Percentiles rank a stretch among this genome's conserved stretches.
These are phyloP conservation scores for Hetaerina americana DNA, from an alignment of 1,140 invertebrate genomes.

Conservation along the genomic window DNA sequence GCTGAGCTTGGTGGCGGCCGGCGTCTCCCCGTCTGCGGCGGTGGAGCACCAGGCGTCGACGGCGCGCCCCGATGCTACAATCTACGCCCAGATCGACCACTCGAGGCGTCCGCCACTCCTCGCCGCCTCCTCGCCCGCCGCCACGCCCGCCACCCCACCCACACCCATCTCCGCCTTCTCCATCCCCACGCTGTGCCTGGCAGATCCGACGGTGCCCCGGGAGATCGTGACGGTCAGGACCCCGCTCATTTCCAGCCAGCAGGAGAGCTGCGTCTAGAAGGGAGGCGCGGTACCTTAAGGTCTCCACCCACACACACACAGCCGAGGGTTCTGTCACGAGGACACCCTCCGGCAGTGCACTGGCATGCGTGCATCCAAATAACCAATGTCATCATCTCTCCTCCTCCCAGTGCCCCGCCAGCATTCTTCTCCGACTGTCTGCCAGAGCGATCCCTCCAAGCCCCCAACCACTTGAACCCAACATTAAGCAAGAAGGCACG, in stretches of 20 bases:
- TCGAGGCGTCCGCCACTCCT: background rate
- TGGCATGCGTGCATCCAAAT: no score
- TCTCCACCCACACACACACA: no score
- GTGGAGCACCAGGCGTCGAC: background rate
- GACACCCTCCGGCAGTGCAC: no score
- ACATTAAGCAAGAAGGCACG: no score
- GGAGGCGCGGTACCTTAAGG: no score
- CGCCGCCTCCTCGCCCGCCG: background rate
- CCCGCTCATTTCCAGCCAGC: slow-evolving; percentile 45
- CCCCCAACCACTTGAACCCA: no score
- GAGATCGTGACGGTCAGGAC: slow-evolving; percentile 73
- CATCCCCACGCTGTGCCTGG: background rate
- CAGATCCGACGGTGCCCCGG: slow-evolving; percentile 29
- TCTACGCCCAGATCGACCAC: background rate
- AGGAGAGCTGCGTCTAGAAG: slow-evolving; percentile 77
- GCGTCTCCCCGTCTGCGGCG: background rate
- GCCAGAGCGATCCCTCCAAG: no score
- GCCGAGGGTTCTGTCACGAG: no score
- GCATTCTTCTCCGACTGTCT: no score
- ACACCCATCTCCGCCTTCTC: background rate
- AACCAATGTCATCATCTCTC: no score
- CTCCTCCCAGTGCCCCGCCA: no score
- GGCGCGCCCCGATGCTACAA: background rate
- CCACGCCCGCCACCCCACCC: background rate
- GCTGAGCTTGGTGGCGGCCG: slow-evolving; percentile 29